Evolutionary conservation across 2,888 invertebrate genomes (phyloP).

Genomic region (Galeopsomyia nigrocyanea): DNA sequence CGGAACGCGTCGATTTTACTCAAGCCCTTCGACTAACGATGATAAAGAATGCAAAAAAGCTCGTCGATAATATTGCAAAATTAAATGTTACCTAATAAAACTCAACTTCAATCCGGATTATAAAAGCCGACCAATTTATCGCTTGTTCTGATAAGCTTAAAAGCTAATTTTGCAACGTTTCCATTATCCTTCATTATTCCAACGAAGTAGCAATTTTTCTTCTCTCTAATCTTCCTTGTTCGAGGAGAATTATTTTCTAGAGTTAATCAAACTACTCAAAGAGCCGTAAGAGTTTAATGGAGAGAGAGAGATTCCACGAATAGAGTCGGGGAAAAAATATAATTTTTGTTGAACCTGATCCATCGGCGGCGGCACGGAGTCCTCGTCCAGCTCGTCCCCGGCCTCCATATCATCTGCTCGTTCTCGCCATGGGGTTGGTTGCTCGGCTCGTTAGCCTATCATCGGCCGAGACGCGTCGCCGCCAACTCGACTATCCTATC

Average conservation of each 20-base stretch:
- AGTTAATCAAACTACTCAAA: conserved; percentile 9
- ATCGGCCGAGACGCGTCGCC: conserved; percentile 11
- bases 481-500: background rate
- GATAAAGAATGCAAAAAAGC: too few species aligned
- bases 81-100: too few species aligned
- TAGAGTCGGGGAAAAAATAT: too few species aligned
- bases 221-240: background rate
- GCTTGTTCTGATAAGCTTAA: too few species aligned
- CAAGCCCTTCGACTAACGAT: too few species aligned
- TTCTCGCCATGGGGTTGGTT: conserved; percentile 33
- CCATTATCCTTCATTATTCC: too few species aligned
- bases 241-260: conserved; percentile 7
- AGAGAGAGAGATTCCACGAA: background rate
- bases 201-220: too few species aligned
- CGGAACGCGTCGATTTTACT: too few species aligned
- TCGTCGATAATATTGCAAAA: too few species aligned
- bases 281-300: background rate
- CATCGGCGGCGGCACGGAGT: conserved; percentile 60
- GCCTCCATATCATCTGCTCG: conserved; percentile 66
- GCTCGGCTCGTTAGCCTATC: conserved; percentile 17
- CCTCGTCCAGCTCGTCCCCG: conserved; percentile 65
- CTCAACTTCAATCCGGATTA: too few species aligned
- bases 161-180: too few species aligned
- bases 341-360: conserved; percentile 48
- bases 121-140: too few species aligned